Evolutionary conservation across 2,113 vertebrate species (phyloP), one percentile per base, ranked within the genome.

Genomic region (Noctilio leporinus): DNA sequence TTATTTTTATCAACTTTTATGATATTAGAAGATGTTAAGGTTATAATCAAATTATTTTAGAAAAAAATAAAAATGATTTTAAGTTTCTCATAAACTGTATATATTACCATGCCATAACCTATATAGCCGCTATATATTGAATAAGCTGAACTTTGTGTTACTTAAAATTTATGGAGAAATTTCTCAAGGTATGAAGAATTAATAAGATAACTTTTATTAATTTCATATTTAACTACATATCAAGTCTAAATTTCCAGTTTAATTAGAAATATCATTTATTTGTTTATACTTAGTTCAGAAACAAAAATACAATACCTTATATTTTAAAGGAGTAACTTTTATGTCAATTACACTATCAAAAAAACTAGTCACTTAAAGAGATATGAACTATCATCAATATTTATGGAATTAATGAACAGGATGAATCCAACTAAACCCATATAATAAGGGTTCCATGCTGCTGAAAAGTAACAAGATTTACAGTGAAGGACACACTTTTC

Each of bases 391-490:
- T 81, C 75, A 87, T 73, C 11, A 95, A 65, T 91, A 88, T 59
- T 91, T 91, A 83, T 69, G 11, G 47, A 88, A 86, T 73, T 96
- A 94, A 95, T 93, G n/a, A 88, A 53, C 49, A 92, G 64, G 16
- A 95, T 93, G 26, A 95, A 51, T 55, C 28, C 57, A 92, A 57
- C 10, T 30, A 86, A 96, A 96, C 86, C 86, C n/a, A 86, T 92
- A 70, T 57, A 78, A 83, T 72, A 91, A 86, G 47, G 24, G 40
- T 78, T 93, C 16, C 20, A 40, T 92, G 19, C 30, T 83, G 12
- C 38, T 15, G 20, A 5, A 90, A 96, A 96, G n/a, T 69, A 94
- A 78, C 11, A 94, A 85, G 40, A 69, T 47, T 83, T 20, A 80
- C 19, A 2, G 10, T 28, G 30, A 43, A 92, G 8, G 53, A 40